phyloP scores from a whole-genome alignment of 1,140 invertebrate species.

The Brachionus paranguensis region DNA sequence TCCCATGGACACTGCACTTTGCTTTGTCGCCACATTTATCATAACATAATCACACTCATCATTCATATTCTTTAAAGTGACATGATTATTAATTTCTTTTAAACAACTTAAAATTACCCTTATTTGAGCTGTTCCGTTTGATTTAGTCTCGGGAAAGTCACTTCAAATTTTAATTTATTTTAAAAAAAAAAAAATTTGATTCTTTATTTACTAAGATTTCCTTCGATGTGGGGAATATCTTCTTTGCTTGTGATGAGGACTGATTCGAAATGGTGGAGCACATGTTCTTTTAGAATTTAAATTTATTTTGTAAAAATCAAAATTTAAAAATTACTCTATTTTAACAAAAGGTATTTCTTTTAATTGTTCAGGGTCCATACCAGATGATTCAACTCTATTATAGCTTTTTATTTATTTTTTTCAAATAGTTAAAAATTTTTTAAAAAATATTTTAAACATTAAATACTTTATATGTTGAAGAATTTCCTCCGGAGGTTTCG shows the following conservation, averaged over 20 bases:
- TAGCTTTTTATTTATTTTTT: neutral
- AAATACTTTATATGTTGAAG: constrained; percentile 39
- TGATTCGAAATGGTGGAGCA: constrained; percentile 29
- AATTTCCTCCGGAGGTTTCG: constrained; percentile 37
- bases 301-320: neutral
- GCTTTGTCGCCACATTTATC: neutral
- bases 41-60: constrained; percentile 22
- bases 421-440: neutral
- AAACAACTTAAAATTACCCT: neutral
- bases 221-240: constrained; percentile 16
- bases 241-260: constrained; percentile 37
- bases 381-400: neutral
- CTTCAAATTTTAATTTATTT: neutral
- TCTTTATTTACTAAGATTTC: neutral
- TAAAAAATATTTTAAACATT: neutral
- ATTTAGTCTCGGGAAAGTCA: neutral
- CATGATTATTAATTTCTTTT: neutral
- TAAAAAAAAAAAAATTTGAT: neutral
- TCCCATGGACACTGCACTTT: constrained; percentile 12
- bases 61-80: neutral
- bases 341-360: constrained; percentile 37
- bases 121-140: constrained; percentile 10
- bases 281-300: neutral
- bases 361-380: neutral
- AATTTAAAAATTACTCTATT: constrained; percentile 13